phyloP scores from a whole-genome alignment of 1,140 invertebrate genomes.

The Dreissena polymorpha region DNA sequence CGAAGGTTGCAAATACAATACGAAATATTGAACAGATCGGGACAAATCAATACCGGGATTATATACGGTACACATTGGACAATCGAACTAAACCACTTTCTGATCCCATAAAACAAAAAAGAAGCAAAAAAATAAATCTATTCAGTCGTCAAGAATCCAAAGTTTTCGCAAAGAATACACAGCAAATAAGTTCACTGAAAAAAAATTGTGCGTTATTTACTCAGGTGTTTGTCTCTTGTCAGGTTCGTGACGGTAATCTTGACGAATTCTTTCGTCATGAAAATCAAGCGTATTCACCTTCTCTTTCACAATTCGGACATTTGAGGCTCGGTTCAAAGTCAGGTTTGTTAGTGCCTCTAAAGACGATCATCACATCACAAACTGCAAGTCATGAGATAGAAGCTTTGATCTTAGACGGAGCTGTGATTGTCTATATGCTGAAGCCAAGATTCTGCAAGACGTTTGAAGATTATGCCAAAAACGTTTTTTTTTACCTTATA shows the following conservation, averaged over 20 bases:
- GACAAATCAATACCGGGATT: not conserved
- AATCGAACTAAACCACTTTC: not conserved
- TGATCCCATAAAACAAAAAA: conserved; percentile 8
- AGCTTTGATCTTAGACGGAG: not conserved
- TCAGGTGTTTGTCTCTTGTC: conserved; percentile 34
- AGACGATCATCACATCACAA: not conserved
- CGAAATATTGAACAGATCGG: not conserved
- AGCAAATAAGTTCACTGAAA: conserved; percentile 12
- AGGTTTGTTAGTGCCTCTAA: not conserved
- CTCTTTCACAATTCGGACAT: conserved; percentile 3
- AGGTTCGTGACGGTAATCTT: conserved; percentile 24
- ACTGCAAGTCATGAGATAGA: not conserved
- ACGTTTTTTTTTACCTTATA: conserved; percentile 35
- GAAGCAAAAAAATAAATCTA: not conserved
- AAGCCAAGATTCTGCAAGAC: not conserved
- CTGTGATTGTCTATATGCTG: conserved; percentile 10
- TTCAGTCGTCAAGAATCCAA: not conserved
- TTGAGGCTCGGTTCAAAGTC: conserved; percentile 18
- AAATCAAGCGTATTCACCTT: conserved; percentile 15
- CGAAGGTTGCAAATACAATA: not conserved
- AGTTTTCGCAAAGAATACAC: not conserved
- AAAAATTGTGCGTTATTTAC: conserved; percentile 37
- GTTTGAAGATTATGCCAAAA: conserved; percentile 1
- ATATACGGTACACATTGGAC: not conserved
- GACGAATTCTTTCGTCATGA: conserved; percentile 23